Conservation (phyloP, 2,797 vertebrate species). For the Epinephelus malabaricus region DNA sequence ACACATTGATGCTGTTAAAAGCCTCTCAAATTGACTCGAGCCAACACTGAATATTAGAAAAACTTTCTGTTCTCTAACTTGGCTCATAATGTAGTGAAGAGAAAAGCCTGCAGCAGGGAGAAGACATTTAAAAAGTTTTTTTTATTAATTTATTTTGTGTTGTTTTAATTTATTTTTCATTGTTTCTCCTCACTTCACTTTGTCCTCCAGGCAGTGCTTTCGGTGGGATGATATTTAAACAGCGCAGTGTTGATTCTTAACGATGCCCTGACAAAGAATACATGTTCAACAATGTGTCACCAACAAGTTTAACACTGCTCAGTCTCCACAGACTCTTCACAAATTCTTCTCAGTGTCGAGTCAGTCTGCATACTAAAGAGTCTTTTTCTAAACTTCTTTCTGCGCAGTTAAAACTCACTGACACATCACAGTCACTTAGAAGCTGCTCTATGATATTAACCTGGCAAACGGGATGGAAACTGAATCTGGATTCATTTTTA, state of each 20-base stretch:
- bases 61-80: background rate
- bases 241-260: constrained; percentile 6
- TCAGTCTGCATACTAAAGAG: background rate
- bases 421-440: background rate
- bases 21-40: background rate
- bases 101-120: constrained; percentile 12
- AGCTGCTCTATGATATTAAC: background rate
- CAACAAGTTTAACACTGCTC: background rate
- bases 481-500: background rate
- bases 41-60: background rate
- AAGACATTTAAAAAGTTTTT: background rate
- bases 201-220: constrained; percentile 2
- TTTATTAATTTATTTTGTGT: constrained; percentile 9
- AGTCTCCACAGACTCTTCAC: background rate
- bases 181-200: background rate
- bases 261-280: background rate
- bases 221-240: background rate
- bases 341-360: background rate
- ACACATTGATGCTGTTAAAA: background rate
- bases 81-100: background rate
- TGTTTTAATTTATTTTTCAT: constrained; percentile 17
- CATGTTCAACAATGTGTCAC: constrained; percentile 17
- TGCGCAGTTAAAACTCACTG: background rate
- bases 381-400: background rate
- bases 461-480: background rate